Conservation (phyloP, 2,797 vertebrate species). For the Linurgus olivaceus region DNA sequence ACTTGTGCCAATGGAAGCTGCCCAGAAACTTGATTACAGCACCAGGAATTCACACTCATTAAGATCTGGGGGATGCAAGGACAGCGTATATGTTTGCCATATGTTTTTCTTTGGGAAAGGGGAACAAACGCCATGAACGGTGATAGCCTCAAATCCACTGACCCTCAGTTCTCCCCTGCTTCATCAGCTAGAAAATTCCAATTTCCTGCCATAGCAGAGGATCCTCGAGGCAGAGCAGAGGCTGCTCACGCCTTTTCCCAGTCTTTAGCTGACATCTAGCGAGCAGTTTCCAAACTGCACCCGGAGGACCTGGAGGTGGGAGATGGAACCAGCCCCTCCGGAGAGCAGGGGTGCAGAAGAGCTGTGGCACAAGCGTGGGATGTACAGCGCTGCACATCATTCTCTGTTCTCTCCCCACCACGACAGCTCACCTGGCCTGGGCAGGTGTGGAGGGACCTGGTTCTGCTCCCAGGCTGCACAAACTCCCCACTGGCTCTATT, state of each 20-base stretch:
- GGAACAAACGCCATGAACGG: not conserved
- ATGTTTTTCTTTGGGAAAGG: not conserved
- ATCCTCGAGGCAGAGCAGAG: not conserved
- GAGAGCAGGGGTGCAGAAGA: not conserved
- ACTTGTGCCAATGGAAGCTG: not conserved
- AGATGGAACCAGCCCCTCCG: not conserved
- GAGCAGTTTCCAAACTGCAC: constrained; percentile 43
- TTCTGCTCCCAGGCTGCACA: not conserved
- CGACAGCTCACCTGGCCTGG: not conserved
- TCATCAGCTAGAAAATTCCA: not conserved
- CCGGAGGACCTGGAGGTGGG: not conserved
- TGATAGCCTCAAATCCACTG: not conserved
- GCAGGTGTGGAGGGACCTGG: not conserved
- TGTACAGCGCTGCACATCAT: accelerated
- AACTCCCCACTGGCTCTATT: not conserved
- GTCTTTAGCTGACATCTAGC: constrained; percentile 61
- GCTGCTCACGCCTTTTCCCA: not conserved
- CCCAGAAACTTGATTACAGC: not conserved
- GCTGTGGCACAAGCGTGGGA: not conserved
- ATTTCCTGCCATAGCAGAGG: not conserved
- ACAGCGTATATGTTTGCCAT: not conserved
- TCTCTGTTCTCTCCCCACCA: not conserved
- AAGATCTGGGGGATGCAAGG: not conserved
- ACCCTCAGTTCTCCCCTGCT: not conserved
- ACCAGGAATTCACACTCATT: not conserved